Conservation (phyloP, 2,113 vertebrate genomes). For the Actinemys pallida region DNA sequence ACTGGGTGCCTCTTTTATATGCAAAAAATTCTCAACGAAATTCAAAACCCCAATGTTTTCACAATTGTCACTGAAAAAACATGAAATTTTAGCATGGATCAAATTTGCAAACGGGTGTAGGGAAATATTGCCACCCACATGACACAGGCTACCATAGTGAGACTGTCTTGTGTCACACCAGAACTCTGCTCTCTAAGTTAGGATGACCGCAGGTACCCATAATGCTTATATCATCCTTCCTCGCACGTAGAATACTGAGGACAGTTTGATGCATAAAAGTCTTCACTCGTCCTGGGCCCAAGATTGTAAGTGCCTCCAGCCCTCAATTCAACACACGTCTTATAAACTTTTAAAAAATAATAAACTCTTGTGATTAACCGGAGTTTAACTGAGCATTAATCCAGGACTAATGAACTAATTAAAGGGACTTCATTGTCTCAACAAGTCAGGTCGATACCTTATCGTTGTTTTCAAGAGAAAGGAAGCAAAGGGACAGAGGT, state of each 20-base stretch:
- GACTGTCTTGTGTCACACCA: not conserved
- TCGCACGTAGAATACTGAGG: fast-evolving
- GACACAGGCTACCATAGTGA: not conserved
- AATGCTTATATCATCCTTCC: not conserved
- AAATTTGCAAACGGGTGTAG: not conserved
- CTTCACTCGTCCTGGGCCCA: not conserved
- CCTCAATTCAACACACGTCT: not conserved
- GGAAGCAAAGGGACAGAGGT: not conserved
- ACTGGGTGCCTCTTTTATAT: not conserved
- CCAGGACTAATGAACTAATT: constrained; percentile 57
- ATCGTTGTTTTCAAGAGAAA: not conserved
- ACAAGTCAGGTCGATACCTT: constrained; percentile 47
- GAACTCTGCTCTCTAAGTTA: not conserved
- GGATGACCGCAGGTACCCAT: not conserved
- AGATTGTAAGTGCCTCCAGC: not conserved
- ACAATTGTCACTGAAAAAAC: not conserved
- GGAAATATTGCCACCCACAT: not conserved
- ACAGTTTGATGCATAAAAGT: fast-evolving
- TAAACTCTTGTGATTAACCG: not conserved
- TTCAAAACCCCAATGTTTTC: fast-evolving
- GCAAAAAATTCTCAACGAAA: not conserved
- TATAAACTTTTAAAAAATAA: not conserved
- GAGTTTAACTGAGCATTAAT: not conserved
- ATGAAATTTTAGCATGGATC: not conserved
- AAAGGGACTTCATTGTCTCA: constrained; percentile 25